These are phyloP conservation scores for Mareca strepera DNA, from an alignment of 2,797 vertebrate genomes.

Conservation along the genomic window DNA sequence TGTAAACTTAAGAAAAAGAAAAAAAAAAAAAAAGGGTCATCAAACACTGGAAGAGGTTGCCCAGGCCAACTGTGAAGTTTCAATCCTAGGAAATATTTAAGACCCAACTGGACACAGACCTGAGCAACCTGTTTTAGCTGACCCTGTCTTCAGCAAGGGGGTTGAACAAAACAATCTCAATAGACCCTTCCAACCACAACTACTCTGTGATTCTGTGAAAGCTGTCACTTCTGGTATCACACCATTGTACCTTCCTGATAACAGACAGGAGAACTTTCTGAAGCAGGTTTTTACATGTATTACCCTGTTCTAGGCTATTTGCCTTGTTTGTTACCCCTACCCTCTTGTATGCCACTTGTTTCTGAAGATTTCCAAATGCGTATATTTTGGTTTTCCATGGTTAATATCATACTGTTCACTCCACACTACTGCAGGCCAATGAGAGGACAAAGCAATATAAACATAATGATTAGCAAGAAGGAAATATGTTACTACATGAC, in stretches of 20 bases:
- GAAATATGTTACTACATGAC: background rate
- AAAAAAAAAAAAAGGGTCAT: background rate
- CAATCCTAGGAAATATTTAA: background rate
- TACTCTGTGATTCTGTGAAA: background rate
- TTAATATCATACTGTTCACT: background rate
- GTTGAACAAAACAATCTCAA: too few relatives aligned
- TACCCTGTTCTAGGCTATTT: background rate
- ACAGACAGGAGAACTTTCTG: background rate
- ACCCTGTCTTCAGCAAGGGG: too few relatives aligned
- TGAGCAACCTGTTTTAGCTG: too few relatives aligned
- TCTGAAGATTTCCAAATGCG: background rate
- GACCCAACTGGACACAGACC: too few relatives aligned
- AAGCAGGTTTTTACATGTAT: background rate
- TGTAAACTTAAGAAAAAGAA: background rate
- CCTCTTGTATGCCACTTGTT: background rate
- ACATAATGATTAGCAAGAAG: background rate
- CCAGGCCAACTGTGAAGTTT: background rate
- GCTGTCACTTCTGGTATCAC: background rate
- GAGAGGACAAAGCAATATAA: background rate
- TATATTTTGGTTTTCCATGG: background rate
- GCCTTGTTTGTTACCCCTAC: background rate
- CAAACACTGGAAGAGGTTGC: background rate
- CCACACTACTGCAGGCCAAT: fast-evolving
- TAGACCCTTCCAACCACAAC: too few relatives aligned
- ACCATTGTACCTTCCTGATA: background rate